Base-by-base conservation (phyloP, 2,113 vertebrate species). In the Pampusana beccarii region DNA sequence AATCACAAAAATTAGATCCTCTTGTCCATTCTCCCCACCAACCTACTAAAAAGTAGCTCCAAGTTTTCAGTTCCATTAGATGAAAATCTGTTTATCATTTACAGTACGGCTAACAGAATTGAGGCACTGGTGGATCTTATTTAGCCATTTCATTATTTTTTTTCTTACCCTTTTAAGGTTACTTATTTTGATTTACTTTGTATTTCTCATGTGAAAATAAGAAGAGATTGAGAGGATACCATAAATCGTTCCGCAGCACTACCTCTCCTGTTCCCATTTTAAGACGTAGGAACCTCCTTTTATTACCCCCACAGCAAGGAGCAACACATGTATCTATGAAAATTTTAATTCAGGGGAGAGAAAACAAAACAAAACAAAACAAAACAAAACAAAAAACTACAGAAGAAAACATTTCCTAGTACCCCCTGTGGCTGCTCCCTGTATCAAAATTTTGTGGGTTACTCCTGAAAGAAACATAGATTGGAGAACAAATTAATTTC, bases 51-150 rank as follows among this genome's bases (percentile, higher is more conserved):
- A 88, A 78, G 64, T 56, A 86, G 26, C 13, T 86, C 20, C 21
- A 53, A 33, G 3, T 64, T 88, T 77, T 90, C 54, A 33, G 13
- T 82, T 80, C 29, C 9, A 19, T 81, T 83, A 80, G 44, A 67
- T 74, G 15, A 80, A 93, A 87, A 71, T 73, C 26, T 73, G 20
- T 73, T 88, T 78, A 65, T 65, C 20, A 66, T 67, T 92, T 92
- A 29, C 12, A 62, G 8, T 29, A 67, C 24, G 48, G 10, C 25
- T 31, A 95, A 83, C 44, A 82, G 23, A 85, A 40, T 5, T n/a
- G 73, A 75, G 10, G 17, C 51, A 40, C 44, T 86, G 53, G 29
- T 80, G 38, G 77, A 56, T 54, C 51, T 81, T 82, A 64, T 61
- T 81, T 80, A 80, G 11, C 12, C 9, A 33, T 74, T 67, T 38